Evolutionary conservation across 2,797 vertebrate species (phyloP).

Genomic region (Notoglanidium macrostoma): DNA sequence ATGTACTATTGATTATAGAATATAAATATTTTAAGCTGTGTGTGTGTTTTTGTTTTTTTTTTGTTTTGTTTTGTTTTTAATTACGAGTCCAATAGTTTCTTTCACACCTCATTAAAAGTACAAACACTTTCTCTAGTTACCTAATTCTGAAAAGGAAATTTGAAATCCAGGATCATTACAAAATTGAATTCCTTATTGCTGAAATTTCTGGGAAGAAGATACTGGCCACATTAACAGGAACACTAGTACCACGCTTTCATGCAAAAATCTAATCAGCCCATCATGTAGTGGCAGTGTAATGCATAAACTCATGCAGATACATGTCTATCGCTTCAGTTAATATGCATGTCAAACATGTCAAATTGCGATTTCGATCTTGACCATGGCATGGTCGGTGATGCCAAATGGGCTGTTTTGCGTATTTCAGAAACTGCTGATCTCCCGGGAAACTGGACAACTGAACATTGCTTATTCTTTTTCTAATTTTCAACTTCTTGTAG

Average conservation of each 20-base stretch:
- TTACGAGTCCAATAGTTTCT: background rate
- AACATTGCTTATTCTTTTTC: background rate
- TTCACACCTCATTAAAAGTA: background rate
- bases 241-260: background rate
- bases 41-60: background rate
- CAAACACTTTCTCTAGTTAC: too few species aligned
- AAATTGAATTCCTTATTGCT: background rate
- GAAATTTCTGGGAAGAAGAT: background rate
- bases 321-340: background rate
- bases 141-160: background rate
- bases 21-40: conserved; percentile 70
- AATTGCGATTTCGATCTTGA: too few species aligned
- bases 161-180: background rate
- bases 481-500: background rate
- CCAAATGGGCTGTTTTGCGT: background rate
- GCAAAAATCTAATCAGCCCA: background rate
- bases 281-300: background rate
- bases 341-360: background rate
- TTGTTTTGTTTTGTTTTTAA: background rate
- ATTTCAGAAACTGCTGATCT: background rate
- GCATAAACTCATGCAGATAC: background rate
- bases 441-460: background rate
- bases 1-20: conserved; percentile 70
- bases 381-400: too few species aligned
- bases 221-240: background rate